Conservation (phyloP, 2,113 vertebrate species). For the Damaliscus lunatus region DNA sequence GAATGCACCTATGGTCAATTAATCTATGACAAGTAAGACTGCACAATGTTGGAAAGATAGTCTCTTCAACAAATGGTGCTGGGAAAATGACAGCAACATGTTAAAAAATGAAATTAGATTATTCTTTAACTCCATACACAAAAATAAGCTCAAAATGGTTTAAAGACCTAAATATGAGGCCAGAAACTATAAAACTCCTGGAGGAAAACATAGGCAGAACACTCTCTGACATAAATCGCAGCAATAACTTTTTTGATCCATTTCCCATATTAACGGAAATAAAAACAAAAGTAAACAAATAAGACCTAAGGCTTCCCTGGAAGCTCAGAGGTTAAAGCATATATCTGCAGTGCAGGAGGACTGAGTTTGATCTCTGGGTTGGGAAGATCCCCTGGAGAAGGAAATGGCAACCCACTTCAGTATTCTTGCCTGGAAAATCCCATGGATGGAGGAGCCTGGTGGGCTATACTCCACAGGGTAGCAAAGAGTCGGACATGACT, state of each 20-base stretch:
- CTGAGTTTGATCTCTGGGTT: too few species aligned
- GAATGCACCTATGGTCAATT: background rate
- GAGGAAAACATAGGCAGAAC: background rate
- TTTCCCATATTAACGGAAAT: background rate
- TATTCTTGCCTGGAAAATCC: too few species aligned
- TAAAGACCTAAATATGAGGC: background rate
- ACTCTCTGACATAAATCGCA: background rate
- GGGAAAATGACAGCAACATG: background rate
- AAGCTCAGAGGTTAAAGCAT: too few species aligned
- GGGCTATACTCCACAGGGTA: too few species aligned
- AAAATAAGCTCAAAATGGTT: background rate
- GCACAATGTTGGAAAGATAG: background rate
- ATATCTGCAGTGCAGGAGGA: accelerated
- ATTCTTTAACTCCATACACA: background rate
- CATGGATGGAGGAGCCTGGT: too few species aligned
- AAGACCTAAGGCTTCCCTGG: background rate
- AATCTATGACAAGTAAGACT: background rate
- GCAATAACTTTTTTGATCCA: background rate
- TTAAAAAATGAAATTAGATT: background rate
- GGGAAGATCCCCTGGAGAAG: too few species aligned
- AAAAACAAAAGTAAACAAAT: background rate
- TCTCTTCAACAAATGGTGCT: background rate
- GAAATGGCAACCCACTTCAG: too few species aligned
- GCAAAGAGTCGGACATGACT: too few species aligned
- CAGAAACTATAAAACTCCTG: background rate